These are phyloP conservation scores for Setophaga coronata DNA, from an alignment of 2,113 vertebrate species.

Conservation along the genomic window DNA sequence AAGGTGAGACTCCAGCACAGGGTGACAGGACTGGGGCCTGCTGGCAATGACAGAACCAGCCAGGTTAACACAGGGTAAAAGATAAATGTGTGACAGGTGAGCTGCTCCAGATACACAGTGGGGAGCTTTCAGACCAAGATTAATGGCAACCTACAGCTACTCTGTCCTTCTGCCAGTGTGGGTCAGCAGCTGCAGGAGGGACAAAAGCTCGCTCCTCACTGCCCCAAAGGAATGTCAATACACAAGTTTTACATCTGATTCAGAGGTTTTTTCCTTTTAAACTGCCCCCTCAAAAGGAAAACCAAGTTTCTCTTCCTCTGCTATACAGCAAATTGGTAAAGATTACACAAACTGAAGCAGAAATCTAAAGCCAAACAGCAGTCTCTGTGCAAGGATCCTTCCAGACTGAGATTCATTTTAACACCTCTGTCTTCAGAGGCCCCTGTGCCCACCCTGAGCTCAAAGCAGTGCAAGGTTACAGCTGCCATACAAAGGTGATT, in stretches of 20 bases:
- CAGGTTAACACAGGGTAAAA: background rate
- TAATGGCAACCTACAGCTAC: background rate
- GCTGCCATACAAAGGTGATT: background rate
- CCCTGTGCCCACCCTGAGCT: background rate
- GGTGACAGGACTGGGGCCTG: background rate
- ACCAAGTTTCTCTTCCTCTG: background rate
- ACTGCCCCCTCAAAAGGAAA: background rate
- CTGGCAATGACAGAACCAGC: background rate
- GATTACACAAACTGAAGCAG: background rate
- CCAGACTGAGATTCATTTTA: background rate
- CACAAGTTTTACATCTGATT: background rate
- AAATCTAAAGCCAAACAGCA: background rate
- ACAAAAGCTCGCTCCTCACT: background rate
- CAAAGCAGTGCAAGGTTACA: background rate
- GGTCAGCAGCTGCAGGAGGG: accelerated
- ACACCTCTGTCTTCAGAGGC: background rate
- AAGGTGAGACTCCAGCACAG: accelerated
- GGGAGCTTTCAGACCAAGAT: background rate
- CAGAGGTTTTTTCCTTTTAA: background rate
- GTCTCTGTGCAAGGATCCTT: background rate
- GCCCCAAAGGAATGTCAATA: background rate
- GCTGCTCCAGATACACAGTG: background rate
- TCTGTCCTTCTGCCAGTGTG: background rate
- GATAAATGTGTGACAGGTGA: background rate
- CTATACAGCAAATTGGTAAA: background rate